Evolutionary conservation across 1,140 invertebrate genomes (phyloP), one percentile per base, ranked within the genome.

Genomic region (Diorhabda sublineata): DNA sequence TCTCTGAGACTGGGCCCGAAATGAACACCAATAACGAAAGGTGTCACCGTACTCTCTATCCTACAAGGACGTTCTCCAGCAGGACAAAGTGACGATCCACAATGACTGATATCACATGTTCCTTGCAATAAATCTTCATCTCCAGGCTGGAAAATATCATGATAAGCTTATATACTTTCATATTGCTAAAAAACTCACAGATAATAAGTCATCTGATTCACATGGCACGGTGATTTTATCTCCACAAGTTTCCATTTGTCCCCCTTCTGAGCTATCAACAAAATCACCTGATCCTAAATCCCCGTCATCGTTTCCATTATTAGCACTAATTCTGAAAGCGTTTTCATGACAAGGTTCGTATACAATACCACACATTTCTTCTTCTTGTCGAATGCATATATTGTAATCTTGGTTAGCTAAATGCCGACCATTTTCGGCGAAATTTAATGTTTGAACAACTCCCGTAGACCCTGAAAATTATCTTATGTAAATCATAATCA

Each of bases 141-240:
- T 45, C 82, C 83, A 0, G 86, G 82, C 87, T 88, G 73, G 64
- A 83, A 83, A 42, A 62, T 42, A 26, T 60, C 6, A 9, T 6
- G n/a, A 56, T 56, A 6, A 26, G 26, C 26, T 26, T 26, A 26
- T 26, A 26, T 26, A 26, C 26, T 26, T 26, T 26, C 26, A 26
- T 26, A 9, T 2, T 52, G 8, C 6, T 52, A n/a, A 41, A 42
- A 67, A 60, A 70, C 83, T 85, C 75, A 91, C 91, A 81, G 87
- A 87, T 66, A 93, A 85, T 76, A 93, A 91, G 78, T 93, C 92
- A 75, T 93, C 91, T 59, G 90, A 89, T 73, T 93, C 91, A 75
- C 92, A 93, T 0, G 91, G 91, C 80, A 93, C 88, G 2, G 91
- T 87, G 58, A 93, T 87, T 56, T 89, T 84, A 76, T 94, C 91